phyloP scores from a whole-genome alignment of 2,113 vertebrate genomes.

The Leucoraja erinaceus region DNA sequence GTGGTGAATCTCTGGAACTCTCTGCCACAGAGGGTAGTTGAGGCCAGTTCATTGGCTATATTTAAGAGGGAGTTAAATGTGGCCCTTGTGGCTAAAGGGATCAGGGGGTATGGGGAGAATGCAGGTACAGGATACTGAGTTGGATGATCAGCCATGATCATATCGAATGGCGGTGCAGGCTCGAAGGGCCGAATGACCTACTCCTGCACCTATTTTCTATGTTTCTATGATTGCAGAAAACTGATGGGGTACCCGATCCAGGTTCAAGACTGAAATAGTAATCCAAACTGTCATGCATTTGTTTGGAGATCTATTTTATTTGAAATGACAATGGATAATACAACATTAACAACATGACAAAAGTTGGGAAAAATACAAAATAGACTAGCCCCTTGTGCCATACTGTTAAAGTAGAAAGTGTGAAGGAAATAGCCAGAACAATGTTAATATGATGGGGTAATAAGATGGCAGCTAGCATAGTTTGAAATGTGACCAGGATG shows the following conservation, averaged over 20 bases:
- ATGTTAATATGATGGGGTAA: background rate
- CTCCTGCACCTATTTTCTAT: no score
- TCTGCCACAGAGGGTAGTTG: no score
- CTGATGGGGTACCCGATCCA: no score
- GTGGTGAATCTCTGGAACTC: no score
- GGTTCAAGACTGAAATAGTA: background rate
- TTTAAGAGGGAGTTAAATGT: no score
- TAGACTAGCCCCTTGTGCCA: background rate
- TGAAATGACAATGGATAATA: background rate
- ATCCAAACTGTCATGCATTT: background rate
- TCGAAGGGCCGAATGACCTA: no score
- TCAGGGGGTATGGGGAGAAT: no score
- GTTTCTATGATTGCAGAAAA: background rate
- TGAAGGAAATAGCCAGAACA: background rate
- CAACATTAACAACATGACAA: background rate
- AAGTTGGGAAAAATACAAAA: background rate
- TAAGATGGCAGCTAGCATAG: background rate
- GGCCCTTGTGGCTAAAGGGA: no score
- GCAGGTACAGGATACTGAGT: no score
- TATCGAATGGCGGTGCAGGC: no score
- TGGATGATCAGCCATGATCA: no score
- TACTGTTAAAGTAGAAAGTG: background rate
- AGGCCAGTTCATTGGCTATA: no score
- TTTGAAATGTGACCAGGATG: background rate
- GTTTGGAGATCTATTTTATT: background rate